Evolutionary conservation across 2,113 vertebrate species (phyloP), one percentile per base, ranked within the genome.

Genomic region (Barbus barbus): DNA sequence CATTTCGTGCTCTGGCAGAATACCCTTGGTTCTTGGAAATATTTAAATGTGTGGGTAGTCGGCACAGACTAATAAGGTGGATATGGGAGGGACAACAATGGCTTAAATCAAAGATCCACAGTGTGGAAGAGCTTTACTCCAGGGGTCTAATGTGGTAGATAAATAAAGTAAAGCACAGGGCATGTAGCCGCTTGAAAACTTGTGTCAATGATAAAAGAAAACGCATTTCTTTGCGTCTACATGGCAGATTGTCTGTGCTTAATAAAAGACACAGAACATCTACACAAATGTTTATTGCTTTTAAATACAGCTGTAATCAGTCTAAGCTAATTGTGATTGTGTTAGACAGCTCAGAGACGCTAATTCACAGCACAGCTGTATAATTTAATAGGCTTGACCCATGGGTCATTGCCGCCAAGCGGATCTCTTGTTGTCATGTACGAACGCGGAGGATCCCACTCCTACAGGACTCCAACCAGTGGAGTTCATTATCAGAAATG

Each of bases 111-210:
- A 71, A 84, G 46, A 73, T 33, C 41, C 38, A n/a, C 41, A 36
- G 46, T 60, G 58, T 44, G 53, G 14, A 53, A 78, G 53, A 81
- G 78, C 63, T 65, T 78, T 84, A 78, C 74, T 72, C 63, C 56
- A 67, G 84, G 31, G 56, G 71, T 73, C 51, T 41, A 63, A 74
- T 53, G 82, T 85, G 91, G 83, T 86, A 88, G 83, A 87, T 88
- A 90, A 89, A 92, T 88, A 91, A 90, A 87, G 31, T n/a, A 53
- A 56, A 82, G 22, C 44, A 53, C 7, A 36, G 65, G 18, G 4
- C 44, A 82, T 26, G 51, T 38, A 76, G 48, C 69, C 51, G 9
- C 22, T 58, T 58, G 53, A 58, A 58, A 58, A 58, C 22, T 58
- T 9, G 0, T 81, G 26, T 61, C 65, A 75, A 82, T 85, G 75